Conservation (phyloP, 53 echinoderm and acorn worm genomes). For the Arbacia lixula region DNA sequence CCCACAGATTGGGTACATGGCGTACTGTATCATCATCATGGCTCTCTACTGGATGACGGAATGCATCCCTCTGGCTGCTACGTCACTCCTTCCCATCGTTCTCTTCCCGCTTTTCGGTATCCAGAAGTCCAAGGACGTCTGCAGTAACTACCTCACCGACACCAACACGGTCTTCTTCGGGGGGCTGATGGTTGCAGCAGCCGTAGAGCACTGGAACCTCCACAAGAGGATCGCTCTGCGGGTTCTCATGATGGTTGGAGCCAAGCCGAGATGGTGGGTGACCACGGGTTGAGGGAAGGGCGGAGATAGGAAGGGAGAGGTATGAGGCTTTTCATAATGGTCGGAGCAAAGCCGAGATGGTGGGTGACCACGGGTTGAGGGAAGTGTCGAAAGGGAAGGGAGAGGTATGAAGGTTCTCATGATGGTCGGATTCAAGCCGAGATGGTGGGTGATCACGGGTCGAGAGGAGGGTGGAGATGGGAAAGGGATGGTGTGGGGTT, state of each 20-base stretch:
- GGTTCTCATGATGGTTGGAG: slow-evolving; percentile 76
- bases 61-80: slow-evolving; percentile 85
- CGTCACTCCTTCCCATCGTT: slow-evolving; percentile 88
- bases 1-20: slow-evolving; percentile 63
- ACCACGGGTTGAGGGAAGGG: background rate
- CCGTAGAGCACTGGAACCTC: slow-evolving; percentile 88
- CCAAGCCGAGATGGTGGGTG: slow-evolving; percentile 85
- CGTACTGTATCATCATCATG: slow-evolving; percentile 86
- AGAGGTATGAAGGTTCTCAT: slow-evolving; percentile 63
- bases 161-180: slow-evolving; percentile 85
- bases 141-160: slow-evolving; percentile 89
- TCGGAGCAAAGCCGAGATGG: slow-evolving; percentile 92
- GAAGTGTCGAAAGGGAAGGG: background rate
- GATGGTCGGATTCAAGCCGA: slow-evolving; percentile 80
- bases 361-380: slow-evolving; percentile 12
- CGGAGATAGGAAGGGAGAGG: background rate
- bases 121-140: slow-evolving; percentile 74
- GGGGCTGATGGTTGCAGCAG: slow-evolving; percentile 85
- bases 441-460: slow-evolving; percentile 68
- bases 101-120: slow-evolving; percentile 92
- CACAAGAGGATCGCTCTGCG: slow-evolving; percentile 86
- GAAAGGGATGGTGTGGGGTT: too few species aligned
- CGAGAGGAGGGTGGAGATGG: too few species aligned
- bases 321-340: slow-evolving; percentile 67
- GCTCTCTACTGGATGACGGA: slow-evolving; percentile 90